Conservation (phyloP, 2,113 vertebrate species). For the Clarias batrachus region DNA sequence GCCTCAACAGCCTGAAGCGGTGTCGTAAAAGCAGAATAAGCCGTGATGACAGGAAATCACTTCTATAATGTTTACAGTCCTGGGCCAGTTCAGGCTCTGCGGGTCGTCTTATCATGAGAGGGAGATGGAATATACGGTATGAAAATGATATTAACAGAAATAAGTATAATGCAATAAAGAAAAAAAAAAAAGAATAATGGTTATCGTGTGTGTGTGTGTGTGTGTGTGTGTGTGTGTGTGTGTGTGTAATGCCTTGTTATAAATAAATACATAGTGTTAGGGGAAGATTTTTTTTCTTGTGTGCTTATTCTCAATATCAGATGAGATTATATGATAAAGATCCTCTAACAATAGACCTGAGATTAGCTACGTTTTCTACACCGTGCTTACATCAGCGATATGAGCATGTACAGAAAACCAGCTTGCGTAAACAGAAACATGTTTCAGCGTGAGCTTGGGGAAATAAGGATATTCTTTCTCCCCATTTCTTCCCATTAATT, state of each 20-base stretch:
- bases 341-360: neutral
- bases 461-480: neutral
- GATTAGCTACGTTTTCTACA: neutral
- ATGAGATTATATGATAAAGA: neutral
- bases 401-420: neutral
- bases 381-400: neutral
- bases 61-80: neutral
- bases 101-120: neutral
- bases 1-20: slow-evolving; percentile 24
- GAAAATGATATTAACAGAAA: neutral
- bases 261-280: neutral
- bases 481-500: neutral
- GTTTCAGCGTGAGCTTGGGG: neutral
- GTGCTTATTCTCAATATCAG: neutral
- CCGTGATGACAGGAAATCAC: slow-evolving; percentile 1
- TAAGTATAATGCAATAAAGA: neutral
- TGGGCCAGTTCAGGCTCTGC: neutral
- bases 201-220: slow-evolving; percentile 35
- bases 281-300: neutral
- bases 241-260: slow-evolving; percentile 48
- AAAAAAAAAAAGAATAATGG: neutral
- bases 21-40: slow-evolving; percentile 15
- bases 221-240: slow-evolving; percentile 40
- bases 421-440: neutral
- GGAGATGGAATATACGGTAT: neutral